Evolutionary conservation across 2,888 invertebrate species (phyloP), one percentile per base, ranked within the genome.

Genomic region (Apamea monoglypha): DNA sequence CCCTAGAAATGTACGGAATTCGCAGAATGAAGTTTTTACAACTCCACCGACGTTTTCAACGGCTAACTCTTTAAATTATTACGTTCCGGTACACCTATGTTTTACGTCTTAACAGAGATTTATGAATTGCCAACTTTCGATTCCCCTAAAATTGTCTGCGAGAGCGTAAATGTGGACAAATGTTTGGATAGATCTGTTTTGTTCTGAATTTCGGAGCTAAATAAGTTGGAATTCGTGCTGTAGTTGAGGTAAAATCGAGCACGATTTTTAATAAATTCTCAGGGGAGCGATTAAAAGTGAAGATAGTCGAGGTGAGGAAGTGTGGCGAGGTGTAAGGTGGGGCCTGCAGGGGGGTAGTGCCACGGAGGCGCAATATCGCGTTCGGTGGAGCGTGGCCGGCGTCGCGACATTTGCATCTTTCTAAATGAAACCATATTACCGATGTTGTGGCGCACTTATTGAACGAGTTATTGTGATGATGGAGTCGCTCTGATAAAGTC

Each of bases 21-120:
- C 92, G 87, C 91, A 89, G 92, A 94, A 93, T 94, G 91, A 95
- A 96, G 92, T 95, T 96, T 96, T 95, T 95, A 94, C 93, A 94
- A 94, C 93, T 94, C 88, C 87, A 87, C 91, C 90, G 85, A 92
- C 92, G 90, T 94, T 95, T 94, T 92, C 91, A 92, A 91, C 87
- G 90, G 92, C 89, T 93, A 93, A 95, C 93, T 93, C 92, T 91
- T 93, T 94, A 94, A 95, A 94, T 95, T 95, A 96, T 95, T 93
- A 92, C 94, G 91, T 93, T 93, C 91, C 92, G 91, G 90, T 92
- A 91, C 89, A 91, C 91, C 91, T 91, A 92, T 91, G 91, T 90
- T 90, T 91, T 90, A 91, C 87, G 90, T 90, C 88, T 90, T 90
- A 90, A 91, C 90, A 82, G 90, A 93, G 93, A 93, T 94, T 94